These are phyloP conservation scores for Molorchus minor DNA, from an alignment of 2,888 invertebrate genomes.

Conservation along the genomic window DNA sequence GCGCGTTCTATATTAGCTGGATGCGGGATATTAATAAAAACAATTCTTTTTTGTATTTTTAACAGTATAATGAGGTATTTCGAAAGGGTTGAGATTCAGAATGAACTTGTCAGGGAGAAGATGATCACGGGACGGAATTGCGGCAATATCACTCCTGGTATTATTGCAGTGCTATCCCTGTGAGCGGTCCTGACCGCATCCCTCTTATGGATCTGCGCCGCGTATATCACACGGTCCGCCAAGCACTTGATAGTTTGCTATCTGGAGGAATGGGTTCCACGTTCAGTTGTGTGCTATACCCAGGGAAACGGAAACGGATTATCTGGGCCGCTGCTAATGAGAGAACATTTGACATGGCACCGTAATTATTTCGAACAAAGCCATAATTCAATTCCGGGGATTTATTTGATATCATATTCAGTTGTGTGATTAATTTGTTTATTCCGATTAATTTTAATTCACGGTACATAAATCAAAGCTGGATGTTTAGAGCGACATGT, in stretches of 20 bases:
- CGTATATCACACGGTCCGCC: conserved; percentile 19
- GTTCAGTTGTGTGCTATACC: conserved; percentile 15
- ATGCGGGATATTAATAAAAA: no score
- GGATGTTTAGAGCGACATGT: no score
- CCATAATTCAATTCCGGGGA: conserved; percentile 14
- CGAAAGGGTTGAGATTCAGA: conserved; percentile 30
- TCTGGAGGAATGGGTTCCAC: conserved; percentile 17
- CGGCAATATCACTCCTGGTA: conserved; percentile 9
- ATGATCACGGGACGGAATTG: conserved; percentile 14
- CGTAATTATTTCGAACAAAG: conserved; percentile 16
- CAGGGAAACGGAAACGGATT: conserved; percentile 27
- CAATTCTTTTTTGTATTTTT: no score
- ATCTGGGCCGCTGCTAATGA: conserved; percentile 27
- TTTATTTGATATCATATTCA: conserved; percentile 19
- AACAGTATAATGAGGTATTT: conserved; percentile 35
- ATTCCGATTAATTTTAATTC: conserved; percentile 20
- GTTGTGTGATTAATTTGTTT: conserved; percentile 16
- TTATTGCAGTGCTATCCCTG: conserved; percentile 12
- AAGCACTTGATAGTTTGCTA: conserved; percentile 19
- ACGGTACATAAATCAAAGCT: conserved; percentile 11
- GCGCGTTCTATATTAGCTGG: no score
- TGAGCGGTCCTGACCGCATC: conserved; percentile 15
- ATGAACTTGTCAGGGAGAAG: conserved; percentile 32
- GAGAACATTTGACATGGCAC: conserved; percentile 25
- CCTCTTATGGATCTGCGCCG: conserved; percentile 5